phyloP scores from a whole-genome alignment of 1,140 invertebrate genomes.

The Hormaphis cornu region DNA sequence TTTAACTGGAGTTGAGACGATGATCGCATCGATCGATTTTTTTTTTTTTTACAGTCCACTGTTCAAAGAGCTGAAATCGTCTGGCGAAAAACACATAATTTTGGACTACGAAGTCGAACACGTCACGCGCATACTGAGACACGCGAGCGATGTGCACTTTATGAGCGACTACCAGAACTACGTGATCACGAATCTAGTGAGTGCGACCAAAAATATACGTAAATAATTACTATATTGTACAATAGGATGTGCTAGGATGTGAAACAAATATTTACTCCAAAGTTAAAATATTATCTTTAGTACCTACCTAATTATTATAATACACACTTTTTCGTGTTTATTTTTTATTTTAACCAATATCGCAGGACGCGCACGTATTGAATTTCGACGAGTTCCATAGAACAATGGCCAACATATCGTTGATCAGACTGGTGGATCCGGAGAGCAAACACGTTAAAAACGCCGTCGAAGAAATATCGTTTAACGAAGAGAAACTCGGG shows the following conservation, averaged over 20 bases:
- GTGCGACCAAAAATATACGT: constrained; percentile 35
- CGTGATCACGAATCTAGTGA: constrained; percentile 77
- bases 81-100: constrained; percentile 80
- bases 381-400: constrained; percentile 71
- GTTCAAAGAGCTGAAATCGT: constrained; percentile 82
- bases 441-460: constrained; percentile 43
- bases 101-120: constrained; percentile 79
- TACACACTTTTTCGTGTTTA: too few relatives aligned
- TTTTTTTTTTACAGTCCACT: constrained; percentile 61
- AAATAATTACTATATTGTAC: too few relatives aligned
- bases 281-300: too few relatives aligned
- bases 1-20: too few relatives aligned
- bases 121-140: constrained; percentile 73
- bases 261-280: too few relatives aligned
- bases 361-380: constrained; percentile 65
- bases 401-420: constrained; percentile 75
- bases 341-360: too few relatives aligned
- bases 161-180: constrained; percentile 89
- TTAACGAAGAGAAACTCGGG: constrained; percentile 4
- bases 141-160: constrained; percentile 89
- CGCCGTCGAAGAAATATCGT: background rate
- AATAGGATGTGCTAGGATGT: too few relatives aligned
- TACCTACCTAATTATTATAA: too few relatives aligned
- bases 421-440: constrained; percentile 59
- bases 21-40: too few relatives aligned